Base-by-base conservation (phyloP, 2,797 vertebrate species). In the Diplodus sargus region DNA sequence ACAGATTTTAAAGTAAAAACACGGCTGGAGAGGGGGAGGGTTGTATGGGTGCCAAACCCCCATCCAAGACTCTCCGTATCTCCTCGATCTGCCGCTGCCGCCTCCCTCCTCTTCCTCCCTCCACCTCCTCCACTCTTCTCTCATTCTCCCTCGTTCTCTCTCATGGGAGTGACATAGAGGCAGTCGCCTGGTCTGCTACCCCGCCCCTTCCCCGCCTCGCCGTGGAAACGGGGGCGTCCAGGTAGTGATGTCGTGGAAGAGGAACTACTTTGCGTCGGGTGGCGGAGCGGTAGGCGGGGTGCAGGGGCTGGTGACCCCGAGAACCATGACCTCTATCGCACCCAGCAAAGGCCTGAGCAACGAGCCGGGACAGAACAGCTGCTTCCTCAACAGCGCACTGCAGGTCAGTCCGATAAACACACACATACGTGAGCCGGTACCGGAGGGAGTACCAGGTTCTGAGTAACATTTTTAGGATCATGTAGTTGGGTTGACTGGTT, bases 281-380 rank as follows among this genome's bases (percentile, higher is more conserved):
- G 95, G 96, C 65, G 97, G 96, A 85, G 86, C 88, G 13, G 89
- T 68, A 39, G 96, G 94, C 3, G 93, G 86, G 87, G 79, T 97
- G 51, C 97, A 97, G 80, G 96, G 96, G 76, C 97, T 98, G 95
- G 97, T 97, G 91, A 95, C 96, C 54, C 97, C 97, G 71, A 94
- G 97, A 78, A 98, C 93, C 85, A 96, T 97, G 92, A 97, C 96
- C 79, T 99, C 98, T 58, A 97, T 99, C 71, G 98, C 98, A 78
- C 97, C 97, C 69, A 98, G 97, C 94, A 99, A 99, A 95, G 98
- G 98, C 74, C 96, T 99, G 91, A 98, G 96, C 94, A 99, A 99
- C 70, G 98, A 98, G 87, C 98, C 98, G 0, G 98, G 98, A 84
- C 98, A 99, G 90, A 99, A 99, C 93, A 99, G 98, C 93, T 99